phyloP scores from a whole-genome alignment of 2,113 vertebrate species.

The Alaudala cheleensis region DNA sequence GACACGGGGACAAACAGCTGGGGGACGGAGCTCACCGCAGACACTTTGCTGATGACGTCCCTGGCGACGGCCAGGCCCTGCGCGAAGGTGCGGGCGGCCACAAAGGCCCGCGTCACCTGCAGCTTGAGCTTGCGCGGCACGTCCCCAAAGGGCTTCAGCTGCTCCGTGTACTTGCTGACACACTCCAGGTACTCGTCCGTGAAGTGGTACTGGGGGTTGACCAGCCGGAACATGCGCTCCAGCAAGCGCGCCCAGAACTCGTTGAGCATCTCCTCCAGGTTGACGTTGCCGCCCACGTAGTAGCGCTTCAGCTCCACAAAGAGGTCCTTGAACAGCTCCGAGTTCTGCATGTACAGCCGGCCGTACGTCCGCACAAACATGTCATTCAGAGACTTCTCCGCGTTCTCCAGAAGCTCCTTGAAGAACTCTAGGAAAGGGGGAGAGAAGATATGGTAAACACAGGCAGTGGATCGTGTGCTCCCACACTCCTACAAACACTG shows the following conservation, averaged over 20 bases:
- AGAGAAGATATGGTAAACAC: rapidly evolving
- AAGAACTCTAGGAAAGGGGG: slow-evolving; percentile 88
- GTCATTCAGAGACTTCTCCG: slow-evolving; percentile 87
- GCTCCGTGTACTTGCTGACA: slow-evolving; percentile 91
- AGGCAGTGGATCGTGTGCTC: background rate
- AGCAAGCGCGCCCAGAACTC: slow-evolving; percentile 96
- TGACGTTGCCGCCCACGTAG: slow-evolving; percentile 85
- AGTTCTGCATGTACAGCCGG: slow-evolving; percentile 92
- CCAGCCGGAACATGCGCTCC: slow-evolving; percentile 95
- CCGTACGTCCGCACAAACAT: slow-evolving; percentile 97
- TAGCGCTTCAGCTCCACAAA: slow-evolving; percentile 87
- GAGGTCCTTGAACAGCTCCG: slow-evolving; percentile 93
- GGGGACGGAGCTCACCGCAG: slow-evolving; percentile 72
- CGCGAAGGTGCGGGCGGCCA: slow-evolving; percentile 90
- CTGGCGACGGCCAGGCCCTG: slow-evolving; percentile 87
- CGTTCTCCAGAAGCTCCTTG: slow-evolving; percentile 91
- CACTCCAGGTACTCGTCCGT: slow-evolving; percentile 93
- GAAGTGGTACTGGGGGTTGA: slow-evolving; percentile 95
- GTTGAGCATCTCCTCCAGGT: slow-evolving; percentile 92
- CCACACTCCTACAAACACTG: background rate
- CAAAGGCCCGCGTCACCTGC: slow-evolving; percentile 89
- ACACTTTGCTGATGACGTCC: slow-evolving; percentile 89
- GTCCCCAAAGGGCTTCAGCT: slow-evolving; percentile 95
- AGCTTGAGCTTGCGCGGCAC: slow-evolving; percentile 93
- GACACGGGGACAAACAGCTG: background rate